phyloP scores from a whole-genome alignment of 2,797 vertebrate genomes.

The Anableps anableps region DNA sequence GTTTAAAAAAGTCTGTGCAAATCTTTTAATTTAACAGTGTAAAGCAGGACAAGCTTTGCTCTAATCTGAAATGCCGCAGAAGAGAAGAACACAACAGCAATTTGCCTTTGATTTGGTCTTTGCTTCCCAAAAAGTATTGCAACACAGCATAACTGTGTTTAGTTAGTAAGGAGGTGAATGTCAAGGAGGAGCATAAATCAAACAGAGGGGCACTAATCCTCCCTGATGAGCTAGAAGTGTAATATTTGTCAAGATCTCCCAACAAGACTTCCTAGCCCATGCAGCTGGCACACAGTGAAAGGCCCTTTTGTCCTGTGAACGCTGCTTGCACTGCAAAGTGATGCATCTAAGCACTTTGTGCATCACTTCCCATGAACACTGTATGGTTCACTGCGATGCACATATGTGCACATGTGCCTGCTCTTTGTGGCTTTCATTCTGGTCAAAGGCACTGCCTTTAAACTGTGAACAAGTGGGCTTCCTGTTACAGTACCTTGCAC shows the following conservation, averaged over 20 bases:
- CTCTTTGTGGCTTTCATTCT: neutral
- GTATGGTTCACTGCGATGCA: constrained; percentile 29
- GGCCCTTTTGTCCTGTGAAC: constrained; percentile 74
- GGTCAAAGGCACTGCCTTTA: neutral
- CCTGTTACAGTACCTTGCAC: constrained; percentile 12
- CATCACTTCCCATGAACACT: constrained; percentile 39
- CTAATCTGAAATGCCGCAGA: constrained; percentile 1
- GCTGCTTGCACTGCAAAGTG: constrained; percentile 55
- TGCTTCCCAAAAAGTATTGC: constrained; percentile 27
- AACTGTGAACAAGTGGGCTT: constrained; percentile 9
- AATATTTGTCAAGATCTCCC: constrained; percentile 82
- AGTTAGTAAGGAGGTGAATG: constrained; percentile 44
- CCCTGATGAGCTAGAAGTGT: constrained; percentile 67
- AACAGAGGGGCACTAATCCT: constrained; percentile 46
- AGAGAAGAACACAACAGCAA: neutral
- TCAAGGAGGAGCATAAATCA: constrained; percentile 63
- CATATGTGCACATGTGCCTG: constrained; percentile 38
- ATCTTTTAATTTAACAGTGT: neutral
- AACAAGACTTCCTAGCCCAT: constrained; percentile 67
- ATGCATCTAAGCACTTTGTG: constrained; percentile 51
- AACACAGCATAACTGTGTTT: constrained; percentile 36
- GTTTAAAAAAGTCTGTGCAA: constrained; percentile 13
- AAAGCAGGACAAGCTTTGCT: neutral
- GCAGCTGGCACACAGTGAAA: constrained; percentile 75
- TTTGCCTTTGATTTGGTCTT: constrained; percentile 47